These are phyloP conservation scores for Solea solea DNA, from an alignment of 2,113 vertebrate species.

Conservation along the genomic window DNA sequence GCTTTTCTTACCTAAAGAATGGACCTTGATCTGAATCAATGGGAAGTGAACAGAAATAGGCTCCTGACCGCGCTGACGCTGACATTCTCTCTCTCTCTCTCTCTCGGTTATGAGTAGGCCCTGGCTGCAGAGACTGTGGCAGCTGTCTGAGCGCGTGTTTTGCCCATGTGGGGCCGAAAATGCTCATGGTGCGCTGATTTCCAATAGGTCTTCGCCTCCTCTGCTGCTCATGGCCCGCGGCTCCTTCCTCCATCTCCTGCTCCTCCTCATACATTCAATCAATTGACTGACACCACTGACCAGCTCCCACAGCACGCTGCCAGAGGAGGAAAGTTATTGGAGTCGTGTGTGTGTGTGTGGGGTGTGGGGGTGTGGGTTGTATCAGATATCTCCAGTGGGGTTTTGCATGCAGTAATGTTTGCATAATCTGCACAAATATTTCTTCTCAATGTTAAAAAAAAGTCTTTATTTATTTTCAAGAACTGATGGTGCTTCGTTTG, in stretches of 20 bases:
- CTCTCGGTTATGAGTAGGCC: conserved; percentile 14
- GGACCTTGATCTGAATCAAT: background rate
- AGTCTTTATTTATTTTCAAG: no score
- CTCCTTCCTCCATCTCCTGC: conserved; percentile 69
- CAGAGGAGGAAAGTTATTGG: conserved; percentile 64
- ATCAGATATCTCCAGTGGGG: conserved; percentile 34
- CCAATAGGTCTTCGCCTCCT: conserved; percentile 79
- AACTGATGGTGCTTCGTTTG: no score
- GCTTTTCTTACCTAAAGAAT: background rate
- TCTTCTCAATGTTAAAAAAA: no score
- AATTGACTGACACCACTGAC: conserved; percentile 74
- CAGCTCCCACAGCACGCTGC: conserved; percentile 71
- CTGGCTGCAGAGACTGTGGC: conserved; percentile 32
- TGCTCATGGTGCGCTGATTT: conserved; percentile 77
- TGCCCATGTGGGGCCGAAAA: conserved; percentile 57
- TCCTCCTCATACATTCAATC: conserved; percentile 66
- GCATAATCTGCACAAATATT: no score
- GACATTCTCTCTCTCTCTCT: conserved; percentile 2
- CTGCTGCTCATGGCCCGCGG: conserved; percentile 76
- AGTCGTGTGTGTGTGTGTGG: conserved; percentile 61
- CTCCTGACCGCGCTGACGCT: conserved; percentile 24
- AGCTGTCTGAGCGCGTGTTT: conserved; percentile 62
- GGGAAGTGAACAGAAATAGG: conserved; percentile 10
- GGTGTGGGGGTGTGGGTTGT: background rate
- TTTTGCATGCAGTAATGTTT: conserved; percentile 1